phyloP scores from a whole-genome alignment of 2,113 vertebrate species.

The Rhynchopsitta pachyrhyncha region DNA sequence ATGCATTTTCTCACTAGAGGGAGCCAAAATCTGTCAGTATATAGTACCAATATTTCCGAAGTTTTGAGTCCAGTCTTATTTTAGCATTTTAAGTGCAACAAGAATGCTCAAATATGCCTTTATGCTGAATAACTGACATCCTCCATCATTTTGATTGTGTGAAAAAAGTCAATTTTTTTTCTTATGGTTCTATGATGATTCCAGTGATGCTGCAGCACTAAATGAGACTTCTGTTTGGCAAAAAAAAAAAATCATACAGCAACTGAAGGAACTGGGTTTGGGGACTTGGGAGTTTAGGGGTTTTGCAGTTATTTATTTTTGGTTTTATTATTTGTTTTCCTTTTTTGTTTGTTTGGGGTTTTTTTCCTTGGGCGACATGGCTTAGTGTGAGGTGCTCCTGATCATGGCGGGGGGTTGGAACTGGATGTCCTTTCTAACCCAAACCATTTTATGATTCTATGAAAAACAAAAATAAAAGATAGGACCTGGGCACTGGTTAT shows the following conservation, averaged over 20 bases:
- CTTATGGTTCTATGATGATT: background rate
- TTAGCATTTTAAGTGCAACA: background rate
- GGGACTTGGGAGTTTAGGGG: background rate
- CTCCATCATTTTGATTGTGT: background rate
- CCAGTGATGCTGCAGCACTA: background rate
- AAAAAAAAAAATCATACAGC: background rate
- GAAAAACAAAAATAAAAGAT: background rate
- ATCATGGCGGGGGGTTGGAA: background rate
- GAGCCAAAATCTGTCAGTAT: conserved; percentile 39
- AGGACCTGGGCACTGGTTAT: background rate
- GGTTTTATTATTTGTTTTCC: no score
- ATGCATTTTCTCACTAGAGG: conserved; percentile 63
- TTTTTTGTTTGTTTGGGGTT: background rate
- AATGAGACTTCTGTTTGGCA: background rate
- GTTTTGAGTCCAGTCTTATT: background rate
- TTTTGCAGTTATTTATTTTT: background rate
- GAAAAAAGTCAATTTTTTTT: background rate
- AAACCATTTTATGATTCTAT: background rate
- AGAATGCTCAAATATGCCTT: background rate
- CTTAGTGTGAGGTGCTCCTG: background rate
- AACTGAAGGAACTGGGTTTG: background rate
- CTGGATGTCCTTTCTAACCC: background rate
- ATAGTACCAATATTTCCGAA: fast-evolving
- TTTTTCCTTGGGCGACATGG: background rate
- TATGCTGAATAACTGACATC: background rate